These are phyloP conservation scores for Drosophila flavopinicola DNA, from an alignment of 2,888 invertebrate genomes.

Conservation along the genomic window DNA sequence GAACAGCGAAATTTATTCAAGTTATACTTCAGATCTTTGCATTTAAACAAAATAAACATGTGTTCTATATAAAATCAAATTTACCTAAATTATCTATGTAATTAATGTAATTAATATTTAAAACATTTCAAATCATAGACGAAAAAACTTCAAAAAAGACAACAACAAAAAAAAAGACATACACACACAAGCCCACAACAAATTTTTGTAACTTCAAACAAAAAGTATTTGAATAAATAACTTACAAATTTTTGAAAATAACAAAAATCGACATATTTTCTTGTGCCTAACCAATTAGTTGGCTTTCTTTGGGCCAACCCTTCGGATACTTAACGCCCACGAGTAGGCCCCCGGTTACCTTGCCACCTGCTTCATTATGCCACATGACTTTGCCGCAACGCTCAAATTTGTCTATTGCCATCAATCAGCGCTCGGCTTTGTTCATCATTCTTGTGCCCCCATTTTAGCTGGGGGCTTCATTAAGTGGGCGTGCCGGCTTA, in stretches of 20 bases:
- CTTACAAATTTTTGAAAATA: constrained; percentile 70
- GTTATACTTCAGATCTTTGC: constrained; percentile 61
- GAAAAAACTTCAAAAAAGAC: constrained; percentile 13
- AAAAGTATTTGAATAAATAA: constrained; percentile 68
- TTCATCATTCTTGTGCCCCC: constrained; percentile 43
- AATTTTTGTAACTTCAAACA: constrained; percentile 66
- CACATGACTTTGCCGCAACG: constrained; percentile 20
- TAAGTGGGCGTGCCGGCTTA: constrained; percentile 61
- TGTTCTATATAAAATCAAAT: constrained; percentile 60
- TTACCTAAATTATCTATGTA: constrained; percentile 49
- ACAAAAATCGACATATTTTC: constrained; percentile 5
- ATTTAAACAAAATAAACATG: constrained; percentile 64
- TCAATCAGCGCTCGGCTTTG: constrained; percentile 62
- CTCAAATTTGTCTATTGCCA: constrained; percentile 55
- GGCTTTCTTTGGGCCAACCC: neutral
- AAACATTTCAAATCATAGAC: constrained; percentile 48
- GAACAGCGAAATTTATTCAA: constrained; percentile 47
- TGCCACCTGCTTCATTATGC: constrained; percentile 40
- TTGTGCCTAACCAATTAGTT: neutral
- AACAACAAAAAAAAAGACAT: constrained; percentile 15
- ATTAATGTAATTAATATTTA: constrained; percentile 58
- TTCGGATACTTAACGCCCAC: constrained; percentile 28
- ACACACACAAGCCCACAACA: constrained; percentile 37
- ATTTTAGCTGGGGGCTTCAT: constrained; percentile 34
- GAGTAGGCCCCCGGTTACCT: neutral